phyloP scores from a whole-genome alignment of 2,797 vertebrate species.

The Eulemur coronatus region DNA sequence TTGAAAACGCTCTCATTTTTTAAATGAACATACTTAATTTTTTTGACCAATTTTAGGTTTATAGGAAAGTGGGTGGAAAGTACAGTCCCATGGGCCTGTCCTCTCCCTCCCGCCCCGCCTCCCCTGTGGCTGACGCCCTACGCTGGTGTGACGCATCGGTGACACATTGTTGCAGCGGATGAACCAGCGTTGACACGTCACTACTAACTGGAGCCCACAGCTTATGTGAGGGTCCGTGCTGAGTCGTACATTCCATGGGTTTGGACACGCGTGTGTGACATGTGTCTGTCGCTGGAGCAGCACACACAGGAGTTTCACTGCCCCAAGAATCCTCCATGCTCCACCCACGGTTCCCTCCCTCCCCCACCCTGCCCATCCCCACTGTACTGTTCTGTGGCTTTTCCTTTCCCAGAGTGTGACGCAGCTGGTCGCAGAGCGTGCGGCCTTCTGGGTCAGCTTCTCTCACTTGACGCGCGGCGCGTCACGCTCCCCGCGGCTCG shows the following conservation, averaged over 20 bases:
- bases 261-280: background rate
- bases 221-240: rapidly evolving
- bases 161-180: background rate
- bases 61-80: rapidly evolving
- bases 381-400: background rate
- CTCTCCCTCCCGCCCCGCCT: rapidly evolving
- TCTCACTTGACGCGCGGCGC: rapidly evolving
- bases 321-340: background rate
- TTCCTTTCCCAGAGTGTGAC: background rate
- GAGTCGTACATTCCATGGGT: background rate
- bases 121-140: background rate
- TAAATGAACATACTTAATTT: rapidly evolving
- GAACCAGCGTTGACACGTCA: rapidly evolving
- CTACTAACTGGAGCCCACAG: rapidly evolving
- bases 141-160: rapidly evolving
- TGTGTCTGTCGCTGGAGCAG: too few species aligned
- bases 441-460: background rate
- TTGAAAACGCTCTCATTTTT: background rate
- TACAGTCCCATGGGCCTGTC: rapidly evolving
- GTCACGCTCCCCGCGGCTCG: rapidly evolving
- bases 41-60: background rate
- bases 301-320: background rate
- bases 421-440: too few species aligned
- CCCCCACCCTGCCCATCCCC: too few species aligned
- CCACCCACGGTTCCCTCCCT: too few species aligned